Conservation (phyloP, 2,113 vertebrate genomes). For the Notothenia rossii region DNA sequence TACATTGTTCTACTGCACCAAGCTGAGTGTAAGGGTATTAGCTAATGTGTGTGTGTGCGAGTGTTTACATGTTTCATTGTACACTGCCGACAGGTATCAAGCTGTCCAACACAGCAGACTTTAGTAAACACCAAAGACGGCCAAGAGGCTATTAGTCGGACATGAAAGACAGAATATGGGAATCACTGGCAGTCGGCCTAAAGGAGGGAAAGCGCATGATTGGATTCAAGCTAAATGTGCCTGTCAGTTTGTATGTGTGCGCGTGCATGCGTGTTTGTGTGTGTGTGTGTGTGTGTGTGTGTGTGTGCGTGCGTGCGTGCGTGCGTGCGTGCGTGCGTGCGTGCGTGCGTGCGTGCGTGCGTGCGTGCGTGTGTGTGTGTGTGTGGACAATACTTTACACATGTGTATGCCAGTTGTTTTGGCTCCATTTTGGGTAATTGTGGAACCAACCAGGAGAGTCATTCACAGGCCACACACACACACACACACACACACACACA, state of each 20-base stretch:
- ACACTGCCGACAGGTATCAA: slow-evolving; percentile 58
- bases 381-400: slow-evolving; percentile 46
- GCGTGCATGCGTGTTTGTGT: slow-evolving; percentile 17
- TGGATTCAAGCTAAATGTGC: slow-evolving; percentile 37
- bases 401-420: slow-evolving; percentile 45
- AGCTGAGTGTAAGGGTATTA: slow-evolving; percentile 22
- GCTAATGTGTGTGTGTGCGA: slow-evolving; percentile 1
- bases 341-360: too few species aligned
- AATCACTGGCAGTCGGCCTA: slow-evolving; percentile 41
- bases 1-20: slow-evolving; percentile 15
- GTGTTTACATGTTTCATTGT: slow-evolving; percentile 37
- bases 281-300: slow-evolving; percentile 13
- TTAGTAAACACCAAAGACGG: slow-evolving; percentile 66
- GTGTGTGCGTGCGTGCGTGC: neutral
- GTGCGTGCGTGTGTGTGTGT: slow-evolving; percentile 13
- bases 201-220: slow-evolving; percentile 32
- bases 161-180: slow-evolving; percentile 62
- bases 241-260: slow-evolving; percentile 16
- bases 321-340: too few species aligned
- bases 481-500: slow-evolving; percentile 43
- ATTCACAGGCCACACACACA: neutral
- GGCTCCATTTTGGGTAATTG: slow-evolving; percentile 57
- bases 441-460: slow-evolving; percentile 25
- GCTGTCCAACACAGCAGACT: slow-evolving; percentile 57
- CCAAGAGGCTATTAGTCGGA: slow-evolving; percentile 60